Percentiles rank a stretch among this genome's conserved stretches.
Evolutionary conservation across 2,888 invertebrate genomes (phyloP).

Genomic region (Rotaria magnacalcarata): DNA sequence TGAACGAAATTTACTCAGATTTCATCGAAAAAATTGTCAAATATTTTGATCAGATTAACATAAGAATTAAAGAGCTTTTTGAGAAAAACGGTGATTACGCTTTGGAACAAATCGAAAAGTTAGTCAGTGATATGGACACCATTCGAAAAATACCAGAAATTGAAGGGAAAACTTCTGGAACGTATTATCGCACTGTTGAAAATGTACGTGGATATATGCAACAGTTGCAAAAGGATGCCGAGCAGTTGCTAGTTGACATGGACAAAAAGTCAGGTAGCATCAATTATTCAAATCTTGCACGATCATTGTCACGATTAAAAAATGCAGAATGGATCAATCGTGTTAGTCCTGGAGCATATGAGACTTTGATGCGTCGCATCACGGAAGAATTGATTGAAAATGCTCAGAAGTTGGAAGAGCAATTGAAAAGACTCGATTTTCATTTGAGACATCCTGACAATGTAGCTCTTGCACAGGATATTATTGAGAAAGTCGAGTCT

Average conservation of each 20-base stretch:
- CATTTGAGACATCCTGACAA: not conserved
- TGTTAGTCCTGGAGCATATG: not conserved
- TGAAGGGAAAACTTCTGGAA: not conserved
- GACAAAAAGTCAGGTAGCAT: not conserved
- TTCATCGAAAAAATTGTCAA: not conserved
- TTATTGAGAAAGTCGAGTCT: not conserved
- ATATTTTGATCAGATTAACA: not conserved
- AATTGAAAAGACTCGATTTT: not conserved
- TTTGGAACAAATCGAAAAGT: not conserved
- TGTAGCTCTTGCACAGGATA: not conserved
- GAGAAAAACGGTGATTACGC: not conserved
- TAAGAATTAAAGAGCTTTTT: not conserved
- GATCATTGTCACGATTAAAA: not conserved
- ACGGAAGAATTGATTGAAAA: no score
- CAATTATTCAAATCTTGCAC: not conserved
- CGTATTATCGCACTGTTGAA: not conserved
- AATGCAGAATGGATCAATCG: not conserved
- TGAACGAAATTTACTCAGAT: not conserved
- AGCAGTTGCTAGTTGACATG: not conserved
- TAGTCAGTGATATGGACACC: not conserved
- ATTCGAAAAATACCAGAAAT: not conserved
- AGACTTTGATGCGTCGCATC: not conserved
- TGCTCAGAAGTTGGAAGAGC: no score
- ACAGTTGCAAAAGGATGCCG: not conserved
- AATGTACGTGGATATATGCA: constrained; percentile 6